phyloP scores from a whole-genome alignment of 2,797 vertebrate genomes.

The Phaenicophaeus curvirostris region DNA sequence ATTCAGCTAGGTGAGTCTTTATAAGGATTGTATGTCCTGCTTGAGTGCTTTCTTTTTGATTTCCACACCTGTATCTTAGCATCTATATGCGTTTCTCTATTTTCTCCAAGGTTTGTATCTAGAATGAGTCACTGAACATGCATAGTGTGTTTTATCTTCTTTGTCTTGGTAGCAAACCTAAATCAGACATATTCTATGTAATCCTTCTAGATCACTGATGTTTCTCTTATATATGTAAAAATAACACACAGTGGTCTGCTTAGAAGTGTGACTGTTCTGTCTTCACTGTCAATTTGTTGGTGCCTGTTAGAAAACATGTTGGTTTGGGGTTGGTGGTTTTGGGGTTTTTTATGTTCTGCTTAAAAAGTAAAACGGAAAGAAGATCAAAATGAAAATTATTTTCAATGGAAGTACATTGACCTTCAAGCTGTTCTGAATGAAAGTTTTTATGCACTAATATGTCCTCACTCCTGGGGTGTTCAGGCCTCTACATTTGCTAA shows the following conservation, averaged over 20 bases:
- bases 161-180: background rate
- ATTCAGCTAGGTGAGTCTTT: background rate
- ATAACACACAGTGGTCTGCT: background rate
- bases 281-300: background rate
- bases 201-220: background rate
- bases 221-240: background rate
- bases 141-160: background rate
- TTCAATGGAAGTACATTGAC: background rate
- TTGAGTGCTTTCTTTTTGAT: background rate
- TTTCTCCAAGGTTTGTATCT: background rate
- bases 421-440: background rate
- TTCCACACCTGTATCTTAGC: background rate
- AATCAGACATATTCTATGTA: background rate
- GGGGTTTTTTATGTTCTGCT: background rate
- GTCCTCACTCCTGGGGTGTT: background rate
- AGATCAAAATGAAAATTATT: background rate
- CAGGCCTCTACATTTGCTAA: background rate
- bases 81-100: background rate
- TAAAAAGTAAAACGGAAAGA: background rate
- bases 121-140: background rate
- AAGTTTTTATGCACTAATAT: background rate
- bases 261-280: background rate
- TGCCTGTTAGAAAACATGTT: background rate
- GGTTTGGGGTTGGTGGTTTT: background rate
- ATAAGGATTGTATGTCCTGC: background rate